A percentile compares a stretch with the other conserved stretches of the same genome.
phyloP scores from a whole-genome alignment of 35 echinoderm and acorn worm genomes.

The Apostichopus californicus region DNA sequence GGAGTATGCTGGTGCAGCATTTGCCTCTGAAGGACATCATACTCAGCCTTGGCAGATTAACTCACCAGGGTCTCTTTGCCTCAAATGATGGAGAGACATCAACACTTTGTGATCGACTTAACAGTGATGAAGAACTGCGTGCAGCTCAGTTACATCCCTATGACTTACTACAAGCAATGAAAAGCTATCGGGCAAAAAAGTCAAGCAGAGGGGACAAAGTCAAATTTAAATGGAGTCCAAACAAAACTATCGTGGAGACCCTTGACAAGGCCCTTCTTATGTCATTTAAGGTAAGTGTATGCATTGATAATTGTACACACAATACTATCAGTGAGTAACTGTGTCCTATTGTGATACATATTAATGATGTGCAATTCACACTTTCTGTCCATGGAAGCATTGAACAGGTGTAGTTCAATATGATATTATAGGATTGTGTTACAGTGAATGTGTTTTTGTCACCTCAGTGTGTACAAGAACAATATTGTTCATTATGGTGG shows the following conservation, averaged over 20 bases:
- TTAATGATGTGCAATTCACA: neutral
- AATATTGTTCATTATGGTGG: no score
- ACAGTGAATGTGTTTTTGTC: neutral
- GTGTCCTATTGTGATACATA: neutral
- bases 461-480: neutral
- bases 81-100: slow-evolving; percentile 38
- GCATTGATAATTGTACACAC: neutral
- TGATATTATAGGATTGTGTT: neutral
- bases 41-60: slow-evolving; percentile 70
- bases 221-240: slow-evolving; percentile 73
- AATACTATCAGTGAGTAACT: neutral
- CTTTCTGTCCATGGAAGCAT: neutral
- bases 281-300: slow-evolving; percentile 81
- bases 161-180: slow-evolving; percentile 65
- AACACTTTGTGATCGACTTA: slow-evolving; percentile 69
- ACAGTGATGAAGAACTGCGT: slow-evolving; percentile 48
- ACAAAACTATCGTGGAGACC: slow-evolving; percentile 63
- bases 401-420: neutral
- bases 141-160: slow-evolving; percentile 81
- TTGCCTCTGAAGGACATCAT: slow-evolving; percentile 82
- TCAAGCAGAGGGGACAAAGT: slow-evolving; percentile 59
- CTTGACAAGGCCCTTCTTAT: slow-evolving; percentile 76
- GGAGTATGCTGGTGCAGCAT: slow-evolving; percentile 72
- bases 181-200: slow-evolving; percentile 74
- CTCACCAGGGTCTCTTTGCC: slow-evolving; percentile 62